Evolutionary conservation across 2,797 vertebrate genomes (phyloP), one percentile per base, ranked within the genome.

Genomic region (Phoxinus dragarum): DNA sequence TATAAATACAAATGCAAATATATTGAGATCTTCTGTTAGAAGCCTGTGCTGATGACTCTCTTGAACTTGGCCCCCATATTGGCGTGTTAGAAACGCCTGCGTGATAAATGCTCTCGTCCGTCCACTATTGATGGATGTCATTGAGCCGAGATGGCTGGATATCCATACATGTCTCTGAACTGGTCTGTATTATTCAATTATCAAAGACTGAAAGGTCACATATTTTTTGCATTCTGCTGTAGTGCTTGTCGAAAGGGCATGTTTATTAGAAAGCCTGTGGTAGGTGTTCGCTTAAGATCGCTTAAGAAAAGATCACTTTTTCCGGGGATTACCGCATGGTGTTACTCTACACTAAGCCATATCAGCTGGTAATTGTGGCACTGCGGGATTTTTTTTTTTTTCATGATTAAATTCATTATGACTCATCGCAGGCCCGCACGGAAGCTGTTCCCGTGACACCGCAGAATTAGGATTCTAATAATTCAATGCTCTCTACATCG

Each of bases 171-270:
- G 72, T 52, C 84, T 74, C 42, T 44, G 72, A 86, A 67, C 14
- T 27, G 64, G 64, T 72, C 27, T 64, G 79, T 73, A 86, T 82
- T 73, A 83, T 36, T n/a, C 74, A 71, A 67, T 72, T 71, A 86
- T 87, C n/a, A 84, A 54, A 80, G 75, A 72, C 68, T 67, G 23
- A 84, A 79, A 83, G 81, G 81, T 87, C 80, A 73, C 16, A 17
- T 19, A 21, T 40, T 52, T 68, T 74, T 74, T 84, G 64, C 68
- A 71, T 84, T 84, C 72, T 68, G 38, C 71, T 54, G 34, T 49
- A 44, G 49, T 81, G 71, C 68, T 31, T 40, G 23, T 68, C 5
- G 38, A 80, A 82, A 83, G 83, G 75, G 36, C 75, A 42, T 82
- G 80, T 49, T 72, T 77, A 66, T 80, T 69, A 23, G 68, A n/a